A percentile compares a stretch with the other conserved stretches of the same genome.
Evolutionary conservation across 2,888 invertebrate species (phyloP).

Genomic region (Xylophagus ater): DNA sequence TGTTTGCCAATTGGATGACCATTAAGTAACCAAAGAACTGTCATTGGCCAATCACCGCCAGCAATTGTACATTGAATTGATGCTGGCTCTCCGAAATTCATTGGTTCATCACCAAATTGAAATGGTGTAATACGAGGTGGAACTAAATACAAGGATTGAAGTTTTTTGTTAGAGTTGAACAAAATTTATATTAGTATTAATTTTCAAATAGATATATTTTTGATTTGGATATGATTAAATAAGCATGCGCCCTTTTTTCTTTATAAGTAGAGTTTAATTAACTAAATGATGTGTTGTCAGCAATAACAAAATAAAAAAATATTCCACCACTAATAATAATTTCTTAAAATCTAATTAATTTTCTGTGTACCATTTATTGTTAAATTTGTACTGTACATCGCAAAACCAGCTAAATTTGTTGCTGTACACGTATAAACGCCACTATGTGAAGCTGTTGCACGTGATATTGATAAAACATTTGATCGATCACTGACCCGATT

Average conservation of each 20-base stretch:
- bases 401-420: conserved; percentile 44
- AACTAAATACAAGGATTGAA: too few species aligned
- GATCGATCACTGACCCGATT: conserved; percentile 51
- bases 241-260: too few species aligned
- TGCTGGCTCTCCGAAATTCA: conserved; percentile 59
- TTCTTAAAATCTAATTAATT: too few species aligned
- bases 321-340: too few species aligned
- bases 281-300: too few species aligned
- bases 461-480: conserved; percentile 48
- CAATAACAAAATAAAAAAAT: too few species aligned
- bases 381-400: conserved; percentile 45
- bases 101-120: conserved; percentile 59
- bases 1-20: conserved; percentile 31
- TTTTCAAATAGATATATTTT: too few species aligned
- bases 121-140: conserved; percentile 63
- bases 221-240: too few species aligned
- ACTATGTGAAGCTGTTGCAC: conserved; percentile 49
- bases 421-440: conserved; percentile 50
- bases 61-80: conserved; percentile 47
- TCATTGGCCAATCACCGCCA: conserved; percentile 46
- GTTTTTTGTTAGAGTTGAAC: too few species aligned
- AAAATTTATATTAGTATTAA: too few species aligned
- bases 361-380: conserved; percentile 47
- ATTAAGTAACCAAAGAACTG: conserved; percentile 47
- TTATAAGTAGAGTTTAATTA: too few species aligned